These are phyloP conservation scores for Illadopsis cleaveri DNA, from an alignment of 2,113 vertebrate species.

Conservation along the genomic window DNA sequence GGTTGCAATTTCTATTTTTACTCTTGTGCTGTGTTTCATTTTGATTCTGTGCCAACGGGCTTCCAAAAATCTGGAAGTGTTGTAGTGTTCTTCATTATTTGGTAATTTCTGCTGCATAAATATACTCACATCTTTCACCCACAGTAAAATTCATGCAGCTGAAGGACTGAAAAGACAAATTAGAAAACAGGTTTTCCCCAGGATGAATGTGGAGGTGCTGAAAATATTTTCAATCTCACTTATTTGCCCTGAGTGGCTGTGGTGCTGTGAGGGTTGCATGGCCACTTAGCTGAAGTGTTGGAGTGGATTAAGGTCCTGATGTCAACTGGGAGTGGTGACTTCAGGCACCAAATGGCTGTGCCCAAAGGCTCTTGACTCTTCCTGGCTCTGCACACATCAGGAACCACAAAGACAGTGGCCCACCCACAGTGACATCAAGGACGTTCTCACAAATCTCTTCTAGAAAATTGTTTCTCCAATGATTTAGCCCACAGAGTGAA, in stretches of 20 bases:
- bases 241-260: background rate
- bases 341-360: background rate
- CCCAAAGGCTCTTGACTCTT: background rate
- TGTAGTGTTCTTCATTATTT: background rate
- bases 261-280: background rate
- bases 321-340: fast-evolving
- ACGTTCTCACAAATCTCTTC: background rate
- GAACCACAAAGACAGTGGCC: background rate
- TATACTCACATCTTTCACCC: background rate
- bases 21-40: background rate
- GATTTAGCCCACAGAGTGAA: background rate
- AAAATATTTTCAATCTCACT: background rate
- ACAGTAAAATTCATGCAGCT: background rate
- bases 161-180: background rate
- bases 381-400: background rate
- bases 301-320: background rate
- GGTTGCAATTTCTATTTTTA: background rate
- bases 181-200: background rate
- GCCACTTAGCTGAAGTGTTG: background rate
- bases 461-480: background rate
- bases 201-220: background rate
- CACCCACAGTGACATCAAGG: background rate
- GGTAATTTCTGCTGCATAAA: background rate
- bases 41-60: background rate
- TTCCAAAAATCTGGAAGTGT: background rate